Evolutionary conservation across 1,140 invertebrate genomes (phyloP), one percentile per base, ranked within the genome.

Genomic region (Cotesia typhae): DNA sequence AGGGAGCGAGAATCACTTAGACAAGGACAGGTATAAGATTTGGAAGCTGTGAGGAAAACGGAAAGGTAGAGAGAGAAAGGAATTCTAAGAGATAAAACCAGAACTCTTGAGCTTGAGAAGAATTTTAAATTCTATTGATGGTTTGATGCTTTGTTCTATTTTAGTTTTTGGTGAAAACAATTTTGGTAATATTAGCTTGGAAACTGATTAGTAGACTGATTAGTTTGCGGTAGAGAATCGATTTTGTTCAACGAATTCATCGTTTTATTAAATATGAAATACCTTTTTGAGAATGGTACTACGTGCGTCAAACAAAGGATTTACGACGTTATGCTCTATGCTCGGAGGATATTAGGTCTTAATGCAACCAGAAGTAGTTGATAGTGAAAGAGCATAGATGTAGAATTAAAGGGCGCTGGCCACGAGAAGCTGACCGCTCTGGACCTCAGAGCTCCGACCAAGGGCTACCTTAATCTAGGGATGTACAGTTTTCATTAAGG

Each of bases 401-500:
- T 53, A 71, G 65, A 72, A 72, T 72, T 72, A 72, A 72, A 57
- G 71, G 65, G 60, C 55, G 17, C 36, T 70, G 17, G 57, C 20
- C 55, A 20, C n/a, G 52, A 72, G 51, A 52, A n/a, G 12, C 57
- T 72, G 71, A 72, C 71, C 64, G 65, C 28, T 28, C 47, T 47
- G 41, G 41, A 47, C 41, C 9, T 10, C 41, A 47, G 41, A 41
- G 38, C 38, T 10, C 6, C 41, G 6, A 47, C 10, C 60, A 38
- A 35, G 61, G 59, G 36, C 17, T 37, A 51, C 37, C 47, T 64
- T 65, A 73, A 68, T 52, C 72, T 41, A 65, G 52, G 72, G 67
- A 73, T 53, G 37, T 68, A 67, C 52, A 73, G 66, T 73, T 73
- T 69, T 73, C 72, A 68, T 68, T 73, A 73, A 73, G 61, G 61